phyloP scores from a whole-genome alignment of 2,888 invertebrate genomes.

The Sesia apiformis region DNA sequence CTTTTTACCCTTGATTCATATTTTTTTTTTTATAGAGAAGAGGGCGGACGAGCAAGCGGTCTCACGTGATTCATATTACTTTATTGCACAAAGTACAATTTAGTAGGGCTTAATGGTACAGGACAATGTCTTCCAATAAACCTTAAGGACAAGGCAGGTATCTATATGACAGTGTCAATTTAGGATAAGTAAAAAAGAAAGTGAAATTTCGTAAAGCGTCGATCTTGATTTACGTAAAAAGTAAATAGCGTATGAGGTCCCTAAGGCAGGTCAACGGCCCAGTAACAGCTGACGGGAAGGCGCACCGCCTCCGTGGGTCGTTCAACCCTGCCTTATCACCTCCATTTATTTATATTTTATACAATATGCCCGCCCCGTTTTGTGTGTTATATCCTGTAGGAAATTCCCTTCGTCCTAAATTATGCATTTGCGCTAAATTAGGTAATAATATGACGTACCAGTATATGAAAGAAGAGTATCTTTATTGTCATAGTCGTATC shows the following conservation, averaged over 20 bases:
- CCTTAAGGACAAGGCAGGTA: background rate
- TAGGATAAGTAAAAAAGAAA: background rate
- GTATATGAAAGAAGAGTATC: too few relatives aligned
- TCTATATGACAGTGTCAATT: background rate
- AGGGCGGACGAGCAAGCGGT: background rate
- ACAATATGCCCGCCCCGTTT: too few relatives aligned
- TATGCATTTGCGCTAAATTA: too few relatives aligned
- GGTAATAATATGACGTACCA: too few relatives aligned
- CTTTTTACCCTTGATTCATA: background rate
- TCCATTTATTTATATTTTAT: too few relatives aligned
- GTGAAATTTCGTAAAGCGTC: background rate
- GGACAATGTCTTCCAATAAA: background rate
- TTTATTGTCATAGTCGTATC: too few relatives aligned
- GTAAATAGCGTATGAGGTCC: conserved; percentile 3
- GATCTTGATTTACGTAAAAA: background rate
- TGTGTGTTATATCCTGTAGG: too few relatives aligned
- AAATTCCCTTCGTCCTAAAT: too few relatives aligned
- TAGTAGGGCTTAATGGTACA: too few relatives aligned
- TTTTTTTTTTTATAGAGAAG: background rate
- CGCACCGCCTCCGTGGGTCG: conserved; percentile 39
- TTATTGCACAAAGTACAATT: too few relatives aligned
- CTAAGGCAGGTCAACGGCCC: conserved; percentile 41
- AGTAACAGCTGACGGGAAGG: conserved; percentile 53
- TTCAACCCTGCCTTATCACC: conserved; percentile 25
- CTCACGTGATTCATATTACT: background rate